Base-by-base conservation (phyloP, 2,888 invertebrate species). In the Aleiodes alternator region DNA sequence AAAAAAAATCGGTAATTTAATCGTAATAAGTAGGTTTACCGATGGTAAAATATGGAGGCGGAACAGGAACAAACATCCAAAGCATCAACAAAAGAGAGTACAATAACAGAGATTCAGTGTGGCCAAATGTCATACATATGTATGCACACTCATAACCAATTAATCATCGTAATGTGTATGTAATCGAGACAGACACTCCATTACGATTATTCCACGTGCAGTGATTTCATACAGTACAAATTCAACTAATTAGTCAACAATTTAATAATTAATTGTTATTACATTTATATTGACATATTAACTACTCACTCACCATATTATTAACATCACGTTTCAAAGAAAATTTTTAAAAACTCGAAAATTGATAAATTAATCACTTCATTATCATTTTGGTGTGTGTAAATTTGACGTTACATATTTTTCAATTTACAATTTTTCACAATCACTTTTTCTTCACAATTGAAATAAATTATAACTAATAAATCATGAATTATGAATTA, bases 91-190 rank as follows among this genome's bases (percentile, higher is more conserved):
- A 43, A 43, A 23, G 23, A 43, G 43, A 43, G 43, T 43, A 43
- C 43, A 11, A 11, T 11, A 23, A 43, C 43, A 43, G 43, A 9
- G 6, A 43, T 43, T 43, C 43, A 43, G 55, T 55, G 51, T 53
- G 55, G 64, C 64, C 75, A 80, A 61, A 78, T 85, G 83, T 83
- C 83, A 83, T 84, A 84, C 84, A 84, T 82, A 86, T 83, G 84
- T 84, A 83, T 82, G 80, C 80, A 74, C 81, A 80, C 81, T 83
- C 82, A 85, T 85, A 84, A 82, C 78, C 82, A 82, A 85, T 86
- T 83, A 85, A 86, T 86, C 85, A 85, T 80, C 81, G 81, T 84
- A 85, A 86, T 85, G 82, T 80, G 81, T 81, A 72, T 82, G 84
- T 85, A 84, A 85, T 85, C 82, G 81, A 77, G 79, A 73, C 83